Base-by-base conservation (phyloP, 2,113 vertebrate species). In the Xenotilapia flavipinnis region DNA sequence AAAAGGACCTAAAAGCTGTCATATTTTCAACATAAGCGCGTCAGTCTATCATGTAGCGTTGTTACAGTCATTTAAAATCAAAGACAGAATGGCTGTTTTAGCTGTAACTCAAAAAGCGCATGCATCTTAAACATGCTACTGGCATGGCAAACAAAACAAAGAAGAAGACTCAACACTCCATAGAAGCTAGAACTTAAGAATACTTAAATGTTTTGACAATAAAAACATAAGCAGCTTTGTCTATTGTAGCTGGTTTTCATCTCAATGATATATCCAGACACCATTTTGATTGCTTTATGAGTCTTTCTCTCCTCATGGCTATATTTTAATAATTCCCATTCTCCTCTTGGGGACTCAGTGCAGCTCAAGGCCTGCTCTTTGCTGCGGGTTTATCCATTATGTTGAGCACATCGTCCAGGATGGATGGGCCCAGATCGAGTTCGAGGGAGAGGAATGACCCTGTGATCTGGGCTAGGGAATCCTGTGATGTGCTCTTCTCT, bases 321-420 rank as follows among this genome's bases (percentile, higher is more conserved):
- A 40, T 87, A 82, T 83, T 87, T 88, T 81, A 84, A 83, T 65
- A 95, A 90, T 87, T 96, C 95, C 91, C 90, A 93, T 94, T 91
- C 87, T 89, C 55, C 51, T 92, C 75, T 38, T 5, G n/a, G 3
- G 75, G 80, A 77, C 80, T 81, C 54, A 12, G 53, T 28, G 56
- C 86, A 93, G 94, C 90, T 95, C 90, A 95, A 86, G 92, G 93
- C 85, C 95, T 91, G 91, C 93, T 94, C 86, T 95, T 96, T 7
- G 83, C 91, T 88, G 94, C 87, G 11, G 96, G 93, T 94, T 97
- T 98, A 94, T 99, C 98, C 99, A 99, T 99, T 90, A 99, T 98
- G 90, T 99, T 98, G 83, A 99, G 97, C 79, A 99, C 98, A 56
- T 99, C 99, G 89, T 99, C 98, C 95, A 99, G 92, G 95, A 99